Conservation (phyloP, 2,113 vertebrate genomes). For the Ptilonorhynchus violaceus region DNA sequence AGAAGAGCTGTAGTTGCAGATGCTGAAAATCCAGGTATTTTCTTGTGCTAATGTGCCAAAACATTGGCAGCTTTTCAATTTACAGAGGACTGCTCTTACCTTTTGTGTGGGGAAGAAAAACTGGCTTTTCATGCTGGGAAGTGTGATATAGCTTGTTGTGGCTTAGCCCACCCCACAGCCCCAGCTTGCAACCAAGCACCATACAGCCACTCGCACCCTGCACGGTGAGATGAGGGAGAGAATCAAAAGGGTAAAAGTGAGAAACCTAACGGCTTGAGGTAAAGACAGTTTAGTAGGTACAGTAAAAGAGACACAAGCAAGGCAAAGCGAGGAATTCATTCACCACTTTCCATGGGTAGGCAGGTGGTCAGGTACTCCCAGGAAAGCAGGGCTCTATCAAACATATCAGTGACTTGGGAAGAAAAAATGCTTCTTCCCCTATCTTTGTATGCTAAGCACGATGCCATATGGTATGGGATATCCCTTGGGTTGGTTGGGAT, state of each 20-base stretch:
- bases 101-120: background rate
- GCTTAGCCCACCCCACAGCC: background rate
- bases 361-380: background rate
- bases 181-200: background rate
- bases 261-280: background rate
- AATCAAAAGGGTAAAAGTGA: background rate
- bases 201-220: background rate
- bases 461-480: background rate
- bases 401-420: background rate
- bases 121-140: background rate
- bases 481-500: background rate
- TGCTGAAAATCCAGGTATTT: slow-evolving; percentile 11
- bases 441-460: background rate
- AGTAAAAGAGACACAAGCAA: background rate
- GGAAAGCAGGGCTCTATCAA: background rate
- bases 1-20: background rate
- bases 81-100: background rate
- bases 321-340: background rate
- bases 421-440: background rate
- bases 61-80: background rate
- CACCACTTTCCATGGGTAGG: background rate
- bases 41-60: background rate
- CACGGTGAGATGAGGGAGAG: background rate
- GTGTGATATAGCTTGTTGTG: background rate
- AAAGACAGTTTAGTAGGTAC: background rate